These are phyloP conservation scores for Leptinotarsa peninsularis DNA, from an alignment of 2,888 invertebrate genomes.

Conservation along the genomic window DNA sequence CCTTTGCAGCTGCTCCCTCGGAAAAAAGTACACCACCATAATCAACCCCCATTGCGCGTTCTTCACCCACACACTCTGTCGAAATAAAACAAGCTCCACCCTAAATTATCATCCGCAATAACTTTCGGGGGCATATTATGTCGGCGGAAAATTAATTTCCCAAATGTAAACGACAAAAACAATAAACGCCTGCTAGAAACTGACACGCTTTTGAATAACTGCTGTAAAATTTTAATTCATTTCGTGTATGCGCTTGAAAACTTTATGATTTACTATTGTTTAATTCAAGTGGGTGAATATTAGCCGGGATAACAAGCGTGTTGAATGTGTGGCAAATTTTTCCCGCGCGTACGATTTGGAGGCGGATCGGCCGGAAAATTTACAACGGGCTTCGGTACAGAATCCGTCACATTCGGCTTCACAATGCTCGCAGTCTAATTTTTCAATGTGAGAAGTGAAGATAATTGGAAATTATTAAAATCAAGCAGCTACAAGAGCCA, in stretches of 20 bases:
- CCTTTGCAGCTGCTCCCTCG: background rate
- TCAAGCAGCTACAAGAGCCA: too few relatives aligned
- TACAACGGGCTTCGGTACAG: background rate
- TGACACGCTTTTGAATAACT: slow-evolving; percentile 56
- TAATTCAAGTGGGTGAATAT: slow-evolving; percentile 58
- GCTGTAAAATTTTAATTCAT: slow-evolving; percentile 65
- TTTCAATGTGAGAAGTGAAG: background rate
- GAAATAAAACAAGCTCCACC: slow-evolving; percentile 15
- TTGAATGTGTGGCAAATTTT: slow-evolving; percentile 55
- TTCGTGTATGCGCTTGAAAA: slow-evolving; percentile 63
- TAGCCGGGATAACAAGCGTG: slow-evolving; percentile 51
- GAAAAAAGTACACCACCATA: background rate
- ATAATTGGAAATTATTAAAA: too few relatives aligned
- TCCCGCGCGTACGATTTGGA: slow-evolving; percentile 41
- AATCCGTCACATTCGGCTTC: background rate
- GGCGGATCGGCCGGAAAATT: background rate
- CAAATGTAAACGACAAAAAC: slow-evolving; percentile 59
- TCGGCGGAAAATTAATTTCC: slow-evolving; percentile 54
- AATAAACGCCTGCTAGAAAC: slow-evolving; percentile 53
- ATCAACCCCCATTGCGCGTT: slow-evolving; percentile 6
- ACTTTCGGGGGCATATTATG: slow-evolving; percentile 18
- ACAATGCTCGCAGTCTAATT: background rate
- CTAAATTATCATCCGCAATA: slow-evolving; percentile 18
- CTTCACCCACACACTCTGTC: slow-evolving; percentile 16
- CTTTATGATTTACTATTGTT: slow-evolving; percentile 59